Evolutionary conservation across 2,888 invertebrate genomes (phyloP), one percentile per base, ranked within the genome.

Genomic region (Omphaloscelis lunosa): DNA sequence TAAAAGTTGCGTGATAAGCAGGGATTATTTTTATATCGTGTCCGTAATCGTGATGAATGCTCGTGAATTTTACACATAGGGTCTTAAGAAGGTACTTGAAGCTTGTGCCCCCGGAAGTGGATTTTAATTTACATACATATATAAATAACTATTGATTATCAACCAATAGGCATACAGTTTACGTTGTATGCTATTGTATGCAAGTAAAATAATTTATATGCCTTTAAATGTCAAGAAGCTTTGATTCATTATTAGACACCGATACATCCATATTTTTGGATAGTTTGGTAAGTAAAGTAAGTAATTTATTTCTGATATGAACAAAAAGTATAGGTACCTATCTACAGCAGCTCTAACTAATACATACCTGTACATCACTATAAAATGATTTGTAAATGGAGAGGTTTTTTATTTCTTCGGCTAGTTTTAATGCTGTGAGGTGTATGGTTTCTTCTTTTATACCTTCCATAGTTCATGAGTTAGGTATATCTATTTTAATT

Each of bases 381-480:
- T 98, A 98, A 89, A 99, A 97, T 79, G 97, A 97, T 93, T 98
- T 97, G 90, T 98, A 99, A 87, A 98, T 97, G 61, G 98, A 97
- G 92, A 98, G 97, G 86, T 97, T 97, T 94, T 98, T 98, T 80
- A 99, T 97, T 93, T 98, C 98, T 82, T 98, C 97, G n/a, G 98
- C 97, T 89, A 99, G 97, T 95, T 98, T 98, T 82, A 98, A 94
- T 29, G 98, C 98, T 72, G 98, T 98, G 85, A 98, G 97, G 90
- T 98, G 98, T 86, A 98, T 97, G 83, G 97, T 97, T 89, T 97
- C 97, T 85, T 98, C 97, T 87, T 97, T 97, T 84, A 96, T 92
- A 75, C 96, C 95, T 86, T 97, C 97, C 97, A 97, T 97, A 78
- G 73, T 81, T 88, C 79, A 90, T 89, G 83, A 82, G 86, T 86